phyloP scores from a whole-genome alignment of 2,888 invertebrate genomes.

The Heliconius ismenius region DNA sequence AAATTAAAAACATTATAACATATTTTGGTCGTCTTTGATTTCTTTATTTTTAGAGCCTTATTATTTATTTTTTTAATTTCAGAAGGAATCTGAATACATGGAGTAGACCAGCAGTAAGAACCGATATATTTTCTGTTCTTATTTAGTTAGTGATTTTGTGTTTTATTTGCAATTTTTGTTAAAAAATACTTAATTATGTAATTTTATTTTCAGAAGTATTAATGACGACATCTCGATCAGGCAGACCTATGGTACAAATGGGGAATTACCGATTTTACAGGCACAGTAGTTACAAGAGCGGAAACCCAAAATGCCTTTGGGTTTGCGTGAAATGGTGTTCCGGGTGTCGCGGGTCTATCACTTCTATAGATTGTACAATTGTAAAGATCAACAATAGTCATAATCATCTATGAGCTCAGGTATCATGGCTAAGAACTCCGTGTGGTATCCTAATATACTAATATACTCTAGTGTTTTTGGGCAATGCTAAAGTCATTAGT shows the following conservation, averaged over 20 bases:
- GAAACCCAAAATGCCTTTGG: conserved; percentile 31
- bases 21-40: background rate
- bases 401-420: conserved; percentile 30
- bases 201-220: conserved; percentile 33
- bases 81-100: background rate
- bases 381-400: conserved; percentile 45
- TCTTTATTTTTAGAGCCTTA: background rate
- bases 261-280: conserved; percentile 45
- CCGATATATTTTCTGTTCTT: background rate
- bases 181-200: background rate
- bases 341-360: conserved; percentile 48
- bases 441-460: background rate
- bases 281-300: conserved; percentile 34
- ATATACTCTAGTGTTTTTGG: too few species aligned
- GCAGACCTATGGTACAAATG: conserved; percentile 43
- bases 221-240: conserved; percentile 32
- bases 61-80: background rate
- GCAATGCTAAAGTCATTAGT: background rate
- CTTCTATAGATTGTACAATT: conserved; percentile 47
- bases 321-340: conserved; percentile 43
- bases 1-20: background rate
- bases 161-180: background rate
- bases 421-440: too few species aligned
- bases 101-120: background rate
- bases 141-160: background rate